Percentiles rank a stretch among this genome's conserved stretches.
These are phyloP conservation scores for Atta cephalotes DNA, from an alignment of 1,140 invertebrate genomes.

Conservation along the genomic window DNA sequence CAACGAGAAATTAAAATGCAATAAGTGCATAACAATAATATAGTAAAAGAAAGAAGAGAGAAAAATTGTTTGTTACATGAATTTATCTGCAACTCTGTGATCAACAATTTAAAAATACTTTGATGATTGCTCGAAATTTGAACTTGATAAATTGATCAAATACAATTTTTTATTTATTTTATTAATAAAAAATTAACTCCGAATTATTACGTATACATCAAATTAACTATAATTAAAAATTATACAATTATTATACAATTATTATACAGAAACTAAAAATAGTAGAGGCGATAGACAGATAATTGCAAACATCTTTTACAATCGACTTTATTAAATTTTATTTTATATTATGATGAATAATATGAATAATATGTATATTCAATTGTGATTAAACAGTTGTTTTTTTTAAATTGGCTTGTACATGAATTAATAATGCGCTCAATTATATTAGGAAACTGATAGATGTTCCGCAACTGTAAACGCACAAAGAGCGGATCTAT, in stretches of 20 bases:
- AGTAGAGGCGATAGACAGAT: neutral
- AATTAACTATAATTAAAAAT: neutral
- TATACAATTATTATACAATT: neutral
- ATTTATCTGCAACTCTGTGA: neutral
- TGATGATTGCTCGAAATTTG: neutral
- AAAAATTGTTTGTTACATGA: neutral
- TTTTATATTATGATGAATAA: neutral
- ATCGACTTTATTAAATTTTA: neutral
- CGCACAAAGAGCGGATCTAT: slow-evolving; percentile 29
- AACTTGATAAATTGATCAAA: neutral
- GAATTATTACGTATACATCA: neutral
- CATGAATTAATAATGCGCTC: neutral
- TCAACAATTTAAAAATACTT: slow-evolving; percentile 22
- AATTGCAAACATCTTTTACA: neutral
- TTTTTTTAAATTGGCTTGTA: neutral
- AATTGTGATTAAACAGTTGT: neutral
- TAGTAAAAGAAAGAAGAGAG: neutral
- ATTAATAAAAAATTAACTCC: neutral
- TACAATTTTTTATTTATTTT: neutral
- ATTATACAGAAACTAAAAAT: neutral
- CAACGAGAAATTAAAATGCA: neutral
- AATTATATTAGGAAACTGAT: neutral
- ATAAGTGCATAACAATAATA: neutral
- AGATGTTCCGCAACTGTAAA: slow-evolving; percentile 15
- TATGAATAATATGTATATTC: too few relatives aligned